phyloP scores from a whole-genome alignment of 1,140 invertebrate species.

The Tetranychus urticae region DNA sequence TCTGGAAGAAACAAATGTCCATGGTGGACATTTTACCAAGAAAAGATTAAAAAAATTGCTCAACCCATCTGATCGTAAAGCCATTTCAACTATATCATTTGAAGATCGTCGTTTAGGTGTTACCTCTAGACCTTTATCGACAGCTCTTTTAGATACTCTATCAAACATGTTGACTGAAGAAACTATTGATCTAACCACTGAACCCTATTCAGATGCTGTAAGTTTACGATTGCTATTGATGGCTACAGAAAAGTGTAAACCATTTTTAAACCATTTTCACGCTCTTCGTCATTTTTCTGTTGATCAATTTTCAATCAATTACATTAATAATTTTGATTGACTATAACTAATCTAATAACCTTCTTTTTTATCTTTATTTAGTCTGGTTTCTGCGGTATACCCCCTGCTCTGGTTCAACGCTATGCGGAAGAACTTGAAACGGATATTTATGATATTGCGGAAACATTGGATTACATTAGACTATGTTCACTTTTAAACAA shows the following conservation, averaged over 20 bases:
- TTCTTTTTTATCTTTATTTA: conserved; percentile 12
- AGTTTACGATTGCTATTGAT: not conserved
- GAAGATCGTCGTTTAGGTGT: not conserved
- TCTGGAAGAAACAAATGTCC: not conserved
- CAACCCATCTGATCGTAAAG: not conserved
- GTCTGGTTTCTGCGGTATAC: conserved; percentile 23
- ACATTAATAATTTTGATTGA: not conserved
- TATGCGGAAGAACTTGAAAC: conserved; percentile 23
- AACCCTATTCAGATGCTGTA: conserved; percentile 21
- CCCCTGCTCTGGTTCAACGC: conserved; percentile 21
- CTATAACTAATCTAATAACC: not conserved
- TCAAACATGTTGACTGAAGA: conserved; percentile 18
- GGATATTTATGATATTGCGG: conserved; percentile 20
- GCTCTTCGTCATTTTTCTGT: not conserved
- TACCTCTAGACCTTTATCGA: not conserved
- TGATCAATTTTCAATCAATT: not conserved
- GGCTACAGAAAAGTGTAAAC: too few species aligned
- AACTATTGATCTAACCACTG: conserved; percentile 20
- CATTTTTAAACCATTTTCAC: not conserved
- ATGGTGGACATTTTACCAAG: not conserved
- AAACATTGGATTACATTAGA: conserved; percentile 20
- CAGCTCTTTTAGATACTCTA: conserved; percentile 6
- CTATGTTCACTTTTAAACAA: conserved; percentile 15
- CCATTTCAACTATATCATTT: not conserved
- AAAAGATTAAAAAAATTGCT: not conserved